Conservation (phyloP, 2,113 vertebrate species). For the Nesogale talazaci region DNA sequence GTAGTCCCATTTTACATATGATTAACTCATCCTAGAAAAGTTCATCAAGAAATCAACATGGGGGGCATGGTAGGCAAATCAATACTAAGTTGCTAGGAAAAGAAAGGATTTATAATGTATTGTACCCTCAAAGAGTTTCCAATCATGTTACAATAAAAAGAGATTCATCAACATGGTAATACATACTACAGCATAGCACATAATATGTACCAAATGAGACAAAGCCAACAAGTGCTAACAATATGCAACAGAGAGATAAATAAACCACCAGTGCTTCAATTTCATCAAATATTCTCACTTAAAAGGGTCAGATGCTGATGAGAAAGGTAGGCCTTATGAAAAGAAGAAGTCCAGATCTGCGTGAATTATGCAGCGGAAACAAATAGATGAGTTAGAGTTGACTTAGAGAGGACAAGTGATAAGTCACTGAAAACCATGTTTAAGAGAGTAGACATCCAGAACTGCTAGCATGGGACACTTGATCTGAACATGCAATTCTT, state of each 20-base stretch:
- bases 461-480: not conserved
- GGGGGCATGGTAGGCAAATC: constrained; percentile 54
- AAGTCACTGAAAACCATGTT: not conserved
- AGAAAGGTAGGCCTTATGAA: not conserved
- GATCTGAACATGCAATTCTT: not conserved
- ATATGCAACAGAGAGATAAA: constrained; percentile 47
- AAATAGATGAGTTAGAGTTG: not conserved
- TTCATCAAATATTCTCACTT: not conserved
- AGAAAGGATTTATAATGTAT: constrained; percentile 49
- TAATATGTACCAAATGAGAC: constrained; percentile 32
- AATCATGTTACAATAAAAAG: constrained; percentile 53
- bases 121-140: constrained; percentile 36
- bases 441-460: not conserved
- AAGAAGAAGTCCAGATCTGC: not conserved
- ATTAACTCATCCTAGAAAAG: constrained; percentile 56
- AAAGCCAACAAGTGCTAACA: not conserved
- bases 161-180: constrained; percentile 52
- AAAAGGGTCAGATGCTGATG: not conserved
- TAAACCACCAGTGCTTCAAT: constrained; percentile 6
- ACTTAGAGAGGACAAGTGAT: not conserved
- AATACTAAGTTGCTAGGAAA: constrained; percentile 13
- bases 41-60: constrained; percentile 53
- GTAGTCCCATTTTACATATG: constrained; percentile 46
- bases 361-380: constrained; percentile 9
- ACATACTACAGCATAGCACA: constrained; percentile 35